Evolutionary conservation across 2,113 vertebrate genomes (phyloP), one percentile per base, ranked within the genome.

Genomic region (Syrmaticus mikado): DNA sequence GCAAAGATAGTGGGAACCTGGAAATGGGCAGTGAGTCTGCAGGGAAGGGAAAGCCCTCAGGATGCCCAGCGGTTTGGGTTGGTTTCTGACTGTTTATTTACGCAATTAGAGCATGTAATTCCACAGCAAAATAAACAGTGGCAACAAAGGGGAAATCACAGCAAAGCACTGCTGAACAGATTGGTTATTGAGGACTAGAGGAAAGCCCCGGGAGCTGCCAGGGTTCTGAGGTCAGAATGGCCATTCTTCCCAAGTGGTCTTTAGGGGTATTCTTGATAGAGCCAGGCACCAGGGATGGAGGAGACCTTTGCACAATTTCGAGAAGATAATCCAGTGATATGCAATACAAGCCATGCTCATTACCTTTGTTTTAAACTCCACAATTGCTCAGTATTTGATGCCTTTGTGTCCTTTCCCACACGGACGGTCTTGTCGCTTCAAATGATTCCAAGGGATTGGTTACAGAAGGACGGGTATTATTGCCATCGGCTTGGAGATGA

Each of bases 71-170:
- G 19, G 57, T 91, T 93, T 81, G 61, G 34, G 14, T 91, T 90
- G 41, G 34, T 86, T 83, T 57, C 70, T 55, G 73, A 77, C 88
- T 92, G 70, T 92, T 94, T 92, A 40, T 93, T 95, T 96, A 78
- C 4, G 3, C 64, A 85, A 95, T 95, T 96, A 94, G 53, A 94
- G 61, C 79, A 57, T 24, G 2, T 86, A 71, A 93, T 86, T 90
- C 73, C 68, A 57, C 61, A 73, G 50, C 0, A 2, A 77, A 80
- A 87, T 8, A 10, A 76, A 75, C 72, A 66, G 3, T 68, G 64
- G 87, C 32, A n/a, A 38, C 45, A 82, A 52, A 60, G 40, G 40
- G 30, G 58, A 24, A 32, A 22, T 1, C 36, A 4, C 4, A 1
- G 60, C 21, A 46, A 53, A 84, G 9, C 52, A 15, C 55, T 36